Evolutionary conservation across 1,140 invertebrate genomes (phyloP), one percentile per base, ranked within the genome.

Genomic region (Choristoneura fumiferana): DNA sequence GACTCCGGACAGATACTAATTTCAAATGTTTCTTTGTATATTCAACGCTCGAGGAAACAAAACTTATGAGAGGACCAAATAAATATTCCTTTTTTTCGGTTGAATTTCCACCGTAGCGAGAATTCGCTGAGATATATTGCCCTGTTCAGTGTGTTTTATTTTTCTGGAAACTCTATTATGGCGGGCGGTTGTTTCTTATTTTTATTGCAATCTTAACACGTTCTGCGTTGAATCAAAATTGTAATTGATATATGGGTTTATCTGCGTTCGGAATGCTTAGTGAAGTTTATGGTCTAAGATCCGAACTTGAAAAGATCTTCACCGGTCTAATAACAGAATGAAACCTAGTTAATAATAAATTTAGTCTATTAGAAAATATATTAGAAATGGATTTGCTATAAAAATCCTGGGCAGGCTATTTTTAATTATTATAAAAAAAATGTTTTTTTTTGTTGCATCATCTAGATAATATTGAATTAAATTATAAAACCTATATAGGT

Each of bases 1-100:
- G 40, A 56, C 17, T 39, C 12, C 8, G 10, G 54, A 56, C 54
- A 56, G 54, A 38, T 56, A 56, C 54, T 56, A 56, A 56, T 56
- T 56, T 56, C 54, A 56, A 39, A 56, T 39, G 54, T 56, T 56
- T 37, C 54, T 56, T 54, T 56, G 54, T 56, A 36, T 56, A 56
- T 56, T 56, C 54, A 54, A 56, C 54, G 54, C 35, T 14, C 37
- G 35, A 39, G 8, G 54, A 56, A 39, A 56, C 54, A 38, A 37
- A 39, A 56, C 54, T 37, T 56, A 56, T 56, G 35, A 22, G 29
- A 14, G 35, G 35, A 14, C n/a, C 17, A 56, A 29, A 56, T 54
- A 56, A 35, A 56, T 38, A 56, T 39, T 22, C 35, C 29, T 15
- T 54, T 34, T 29, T 54, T 54, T 54, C 52, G 29, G 33, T 54